Base-by-base conservation (phyloP, 2,888 invertebrate species). In the Bugulina stolonifera region DNA sequence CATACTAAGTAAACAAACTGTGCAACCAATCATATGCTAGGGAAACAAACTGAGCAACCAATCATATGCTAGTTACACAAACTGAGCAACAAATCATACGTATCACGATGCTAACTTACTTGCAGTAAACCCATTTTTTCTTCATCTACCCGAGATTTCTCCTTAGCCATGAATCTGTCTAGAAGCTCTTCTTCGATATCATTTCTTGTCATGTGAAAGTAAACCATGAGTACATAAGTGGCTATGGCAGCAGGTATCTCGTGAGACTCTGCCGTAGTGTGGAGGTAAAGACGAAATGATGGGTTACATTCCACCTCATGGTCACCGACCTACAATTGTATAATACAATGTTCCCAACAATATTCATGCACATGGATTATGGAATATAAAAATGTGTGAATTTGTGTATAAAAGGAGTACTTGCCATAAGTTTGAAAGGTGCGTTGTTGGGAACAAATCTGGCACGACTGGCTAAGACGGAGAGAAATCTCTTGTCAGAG, bases 241-340 rank as follows among this genome's bases (percentile, higher is more conserved):
- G 81, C 80, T 70, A 84, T 77, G 52, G 78, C 77, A 25, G 78
- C 78, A 18, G 83, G 83, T 27, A 84, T 78, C 71, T 75, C 74
- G 75, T 82, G 79, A 1, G 82, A 80, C 75, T 80, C 81, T 22
- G 77, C 76, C 1, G 81, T 80, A 0, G 83, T 83, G 78, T 84
- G 84, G 14, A 84, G 77, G 76, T 78, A 84, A 74, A 84, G 75
- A 27, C 84, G 79, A 77, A 84, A 84, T 35, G 76, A 75, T 0
- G 83, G 83, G 73, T 82, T 81, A 77, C 83, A 83, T 75, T 84
- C 84, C n/a, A 84, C 83, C 73, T 84, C 84, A 75, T 84, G 83
- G 73, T 83, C 82, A 35, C 82, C 82, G 69, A 83, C 80, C 81
- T 83, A 71, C n/a, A 75, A 18, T 25, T 18, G 29, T 23, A 25